phyloP scores from a whole-genome alignment of 2,888 invertebrate species.

The Pelosia muscerda region DNA sequence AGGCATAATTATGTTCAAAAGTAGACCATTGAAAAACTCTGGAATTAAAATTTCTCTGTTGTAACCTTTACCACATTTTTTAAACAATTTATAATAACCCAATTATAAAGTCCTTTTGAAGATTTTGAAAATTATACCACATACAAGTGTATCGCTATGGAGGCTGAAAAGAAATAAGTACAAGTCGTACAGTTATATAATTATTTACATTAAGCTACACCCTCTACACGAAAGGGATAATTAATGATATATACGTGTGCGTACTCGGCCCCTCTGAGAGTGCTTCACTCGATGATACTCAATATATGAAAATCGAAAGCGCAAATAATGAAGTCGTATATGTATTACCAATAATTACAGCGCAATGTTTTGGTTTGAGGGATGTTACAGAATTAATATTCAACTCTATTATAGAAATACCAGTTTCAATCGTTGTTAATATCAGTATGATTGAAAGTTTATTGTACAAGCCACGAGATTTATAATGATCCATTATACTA shows the following conservation, averaged over 20 bases:
- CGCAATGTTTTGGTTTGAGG: conserved; percentile 5
- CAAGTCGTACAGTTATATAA: conserved; percentile 12
- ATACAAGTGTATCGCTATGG: too few relatives aligned
- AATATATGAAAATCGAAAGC: conserved; percentile 41
- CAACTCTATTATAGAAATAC: not conserved
- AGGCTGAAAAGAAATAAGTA: not conserved
- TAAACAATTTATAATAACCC: too few relatives aligned
- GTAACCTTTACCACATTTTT: too few relatives aligned
- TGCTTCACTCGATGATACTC: conserved; percentile 38
- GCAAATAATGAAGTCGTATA: conserved; percentile 44
- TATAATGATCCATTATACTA: too few relatives aligned
- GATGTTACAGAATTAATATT: not conserved
- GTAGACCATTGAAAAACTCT: too few relatives aligned
- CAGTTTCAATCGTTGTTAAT: too few relatives aligned
- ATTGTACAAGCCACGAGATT: too few relatives aligned
- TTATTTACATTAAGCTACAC: not conserved
- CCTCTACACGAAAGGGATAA: conserved; percentile 25
- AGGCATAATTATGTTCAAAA: too few relatives aligned
- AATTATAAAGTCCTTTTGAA: too few relatives aligned
- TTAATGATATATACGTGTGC: conserved; percentile 36
- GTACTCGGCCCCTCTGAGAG: conserved; percentile 28
- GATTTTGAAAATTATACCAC: not conserved
- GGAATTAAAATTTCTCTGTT: too few relatives aligned
- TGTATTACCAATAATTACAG: conserved; percentile 20
- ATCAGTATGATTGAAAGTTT: too few relatives aligned